Evolutionary conservation across 1,140 invertebrate genomes (phyloP), one percentile per base, ranked within the genome.

Genomic region (Rhizoglyphus robini): DNA sequence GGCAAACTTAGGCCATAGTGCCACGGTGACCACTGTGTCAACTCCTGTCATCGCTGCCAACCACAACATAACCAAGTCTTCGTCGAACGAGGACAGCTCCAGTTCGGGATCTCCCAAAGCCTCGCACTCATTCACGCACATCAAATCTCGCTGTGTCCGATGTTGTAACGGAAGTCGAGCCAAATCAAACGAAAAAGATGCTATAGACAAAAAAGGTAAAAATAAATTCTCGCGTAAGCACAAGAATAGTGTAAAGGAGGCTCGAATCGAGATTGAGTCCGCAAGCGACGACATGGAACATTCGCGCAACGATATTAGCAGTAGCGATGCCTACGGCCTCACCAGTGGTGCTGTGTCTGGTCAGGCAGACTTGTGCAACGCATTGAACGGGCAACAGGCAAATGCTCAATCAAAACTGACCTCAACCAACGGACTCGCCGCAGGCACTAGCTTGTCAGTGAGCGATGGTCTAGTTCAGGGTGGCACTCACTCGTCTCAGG

Each of bases 1-100:
- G 58, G 38, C 69, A 38, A 62, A 47, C 30, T 54, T 65, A 38
- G 49, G 83, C 82, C 29, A 84, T 80, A 73, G 79, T 2, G 54
- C 11, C 15, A 23, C 63, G 29, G n/a, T n/a, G n/a, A 49, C n/a
- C 27, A 54, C 49, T 5, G 29, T 27, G 11, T 2, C 58, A 20
- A 60, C 15, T 15, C 25, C 58, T 13, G 27, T 29, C 3, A 60
- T 29, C 58, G 13, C 4, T 60, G 18, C 13, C 15, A 60, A 60
- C 27, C 15, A 60, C 29, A n/a, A n/a, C n/a, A 32, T 34, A 20
- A 32, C 58, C 15, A 60, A 60, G 29, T n/a, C n/a, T 2, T 60
- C 58, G 23, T 60, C 58, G 36, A 29, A 60, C 36, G 58, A 60
- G n/a, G 58, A 60, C 29, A 60, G 58, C 29, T 60, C 36, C 46